These are phyloP conservation scores for Sesia bembeciformis DNA, from an alignment of 2,888 invertebrate species.

Conservation along the genomic window DNA sequence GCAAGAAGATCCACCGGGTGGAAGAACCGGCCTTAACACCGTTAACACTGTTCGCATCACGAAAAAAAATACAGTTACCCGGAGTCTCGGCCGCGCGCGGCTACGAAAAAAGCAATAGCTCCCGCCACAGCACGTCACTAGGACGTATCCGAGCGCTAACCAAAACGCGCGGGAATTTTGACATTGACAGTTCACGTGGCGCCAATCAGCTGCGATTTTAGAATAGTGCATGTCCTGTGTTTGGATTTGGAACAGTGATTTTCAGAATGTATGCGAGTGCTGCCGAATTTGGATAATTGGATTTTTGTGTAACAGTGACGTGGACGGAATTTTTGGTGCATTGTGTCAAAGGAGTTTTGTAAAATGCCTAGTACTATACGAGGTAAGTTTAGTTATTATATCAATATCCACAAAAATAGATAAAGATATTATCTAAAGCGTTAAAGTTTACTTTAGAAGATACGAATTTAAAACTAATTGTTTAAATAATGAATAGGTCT, in stretches of 20 bases:
- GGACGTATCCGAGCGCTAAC: slow-evolving; percentile 44
- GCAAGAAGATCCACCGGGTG: slow-evolving; percentile 31
- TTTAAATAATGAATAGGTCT: too few species aligned
- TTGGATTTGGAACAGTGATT: slow-evolving; percentile 8
- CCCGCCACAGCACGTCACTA: slow-evolving; percentile 48
- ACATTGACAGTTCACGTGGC: slow-evolving; percentile 49
- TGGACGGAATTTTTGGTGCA: slow-evolving; percentile 25
- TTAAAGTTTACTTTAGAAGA: too few species aligned
- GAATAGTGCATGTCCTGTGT: neutral
- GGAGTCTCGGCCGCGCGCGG: slow-evolving; percentile 39
- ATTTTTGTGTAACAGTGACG: slow-evolving; percentile 22
- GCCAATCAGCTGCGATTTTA: slow-evolving; percentile 14
- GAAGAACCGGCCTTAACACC: slow-evolving; percentile 53
- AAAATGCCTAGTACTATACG: slow-evolving; percentile 72
- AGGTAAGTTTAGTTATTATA: slow-evolving; percentile 40
- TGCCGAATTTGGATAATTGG: slow-evolving; percentile 38
- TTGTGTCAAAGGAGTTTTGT: slow-evolving; percentile 31
- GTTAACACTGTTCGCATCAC: slow-evolving; percentile 56
- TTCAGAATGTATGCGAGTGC: slow-evolving; percentile 6
- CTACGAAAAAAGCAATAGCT: slow-evolving; percentile 64
- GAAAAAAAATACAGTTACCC: slow-evolving; percentile 70
- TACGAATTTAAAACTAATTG: too few species aligned
- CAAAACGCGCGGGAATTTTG: slow-evolving; percentile 31
- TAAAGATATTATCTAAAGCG: neutral
- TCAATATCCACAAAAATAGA: slow-evolving; percentile 4